phyloP scores from a whole-genome alignment of 2,797 vertebrate genomes.

The Erpetoichthys calabaricus region DNA sequence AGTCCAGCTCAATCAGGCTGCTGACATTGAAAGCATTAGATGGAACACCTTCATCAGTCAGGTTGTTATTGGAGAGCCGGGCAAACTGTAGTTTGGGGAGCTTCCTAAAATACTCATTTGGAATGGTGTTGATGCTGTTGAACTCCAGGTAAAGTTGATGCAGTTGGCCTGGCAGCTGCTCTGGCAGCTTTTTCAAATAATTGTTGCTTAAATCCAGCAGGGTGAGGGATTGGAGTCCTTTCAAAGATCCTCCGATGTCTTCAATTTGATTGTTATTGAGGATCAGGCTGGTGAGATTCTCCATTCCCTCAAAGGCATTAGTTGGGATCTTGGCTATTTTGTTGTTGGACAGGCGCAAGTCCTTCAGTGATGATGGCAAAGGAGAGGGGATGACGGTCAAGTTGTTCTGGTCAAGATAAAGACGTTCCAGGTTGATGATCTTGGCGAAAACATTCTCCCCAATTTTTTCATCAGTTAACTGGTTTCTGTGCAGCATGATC shows the following conservation, averaged over 20 bases:
- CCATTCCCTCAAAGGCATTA: slow-evolving; percentile 68
- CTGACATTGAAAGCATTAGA: slow-evolving; percentile 78
- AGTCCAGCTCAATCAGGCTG: slow-evolving; percentile 82
- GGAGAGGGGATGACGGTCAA: slow-evolving; percentile 66
- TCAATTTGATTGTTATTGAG: slow-evolving; percentile 75
- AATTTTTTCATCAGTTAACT: slow-evolving; percentile 62
- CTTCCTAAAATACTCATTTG: slow-evolving; percentile 60
- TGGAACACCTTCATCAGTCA: slow-evolving; percentile 77
- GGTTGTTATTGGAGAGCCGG: slow-evolving; percentile 74
- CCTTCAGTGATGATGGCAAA: slow-evolving; percentile 65
- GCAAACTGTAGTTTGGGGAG: slow-evolving; percentile 74
- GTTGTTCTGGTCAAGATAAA: slow-evolving; percentile 88
- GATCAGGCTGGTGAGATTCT: slow-evolving; percentile 78
- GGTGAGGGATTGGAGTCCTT: slow-evolving; percentile 64
- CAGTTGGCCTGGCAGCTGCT: slow-evolving; percentile 61
- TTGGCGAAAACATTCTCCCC: slow-evolving; percentile 66
- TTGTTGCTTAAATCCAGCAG: slow-evolving; percentile 79
- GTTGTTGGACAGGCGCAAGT: slow-evolving; percentile 77
- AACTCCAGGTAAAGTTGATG: slow-evolving; percentile 86
- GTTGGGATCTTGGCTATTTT: slow-evolving; percentile 63
- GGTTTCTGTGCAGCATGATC: slow-evolving; percentile 82
- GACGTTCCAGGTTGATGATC: slow-evolving; percentile 59
- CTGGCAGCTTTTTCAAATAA: slow-evolving; percentile 70
- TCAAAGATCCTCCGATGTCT: slow-evolving; percentile 65
- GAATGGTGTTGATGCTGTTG: slow-evolving; percentile 70